Base-by-base conservation (phyloP, 2,113 vertebrate species). In the Pomatostomus ruficeps region DNA sequence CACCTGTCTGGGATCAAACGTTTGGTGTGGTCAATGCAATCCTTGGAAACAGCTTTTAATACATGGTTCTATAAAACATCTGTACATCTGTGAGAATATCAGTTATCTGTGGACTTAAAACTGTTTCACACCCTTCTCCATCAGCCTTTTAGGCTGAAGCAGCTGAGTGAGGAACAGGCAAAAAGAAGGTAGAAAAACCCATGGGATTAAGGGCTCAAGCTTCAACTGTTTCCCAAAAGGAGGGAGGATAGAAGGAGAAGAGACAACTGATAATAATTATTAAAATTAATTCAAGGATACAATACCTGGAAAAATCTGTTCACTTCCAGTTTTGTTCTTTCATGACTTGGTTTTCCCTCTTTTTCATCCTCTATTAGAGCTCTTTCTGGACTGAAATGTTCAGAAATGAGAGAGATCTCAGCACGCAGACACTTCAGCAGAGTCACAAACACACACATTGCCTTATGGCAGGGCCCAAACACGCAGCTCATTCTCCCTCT, bases 1-100 rank as follows among this genome's bases (percentile, higher is more conserved):
- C 98, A 57, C 97, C 98, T 96, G 98, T 66, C 99, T 99, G 89
- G 63, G 54, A 10, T 54, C 20, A 92, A 36, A 83, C 2, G 5
- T 55, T 42, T 24, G 42, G 8, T 33, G 57, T 38, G 62, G 40
- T 85, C 43, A 81, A 12, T 16, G 49, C 2, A 40, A 25, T 3
- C 42, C 55, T 73, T 11, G 52, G 31, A 45, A 92, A 42, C 7
- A n/a, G 17, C 13, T 85, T 85, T 51, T 35, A 14, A 49, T 3
- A 3, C 0, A 1, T 36, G 8, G 33, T 72, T 35, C 4, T 17
- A 4, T 40, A 10, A 29, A 8, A 59, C 1, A 21, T 19, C 43
- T 17, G 10, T 14, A 7, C 7, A 14, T 12, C 17, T 23, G 3
- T 6, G 33, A 43, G 38, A 70, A 71, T 33, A 2, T 11, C 51